Conservation (phyloP, 2,113 vertebrate species). For the Syngnathus typhle region DNA sequence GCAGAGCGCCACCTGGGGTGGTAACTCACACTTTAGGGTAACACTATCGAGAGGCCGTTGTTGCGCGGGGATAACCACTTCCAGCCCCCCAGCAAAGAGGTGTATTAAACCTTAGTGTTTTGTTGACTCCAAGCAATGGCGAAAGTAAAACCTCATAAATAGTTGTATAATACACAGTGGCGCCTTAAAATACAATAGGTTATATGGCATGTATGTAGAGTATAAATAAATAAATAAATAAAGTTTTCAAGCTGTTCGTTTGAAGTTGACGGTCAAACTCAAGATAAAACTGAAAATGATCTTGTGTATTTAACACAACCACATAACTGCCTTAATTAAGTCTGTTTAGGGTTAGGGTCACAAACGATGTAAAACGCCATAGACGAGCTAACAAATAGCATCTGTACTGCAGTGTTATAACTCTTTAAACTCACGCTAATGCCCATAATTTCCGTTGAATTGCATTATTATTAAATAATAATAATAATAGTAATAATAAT, state of each 20-base stretch:
- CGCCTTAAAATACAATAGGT: background rate
- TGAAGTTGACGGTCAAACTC: background rate
- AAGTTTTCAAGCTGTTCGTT: background rate
- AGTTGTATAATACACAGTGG: background rate
- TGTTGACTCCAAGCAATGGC: background rate
- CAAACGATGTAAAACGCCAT: background rate
- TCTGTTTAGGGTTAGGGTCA: no score
- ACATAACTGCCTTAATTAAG: no score
- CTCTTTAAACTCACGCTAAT: no score
- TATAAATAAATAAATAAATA: background rate
- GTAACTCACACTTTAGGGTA: background rate
- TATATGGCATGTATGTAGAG: background rate
- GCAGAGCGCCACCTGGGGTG: background rate
- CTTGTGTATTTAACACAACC: no score
- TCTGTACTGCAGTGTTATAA: no score
- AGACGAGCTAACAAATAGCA: background rate
- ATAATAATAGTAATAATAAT: no score
- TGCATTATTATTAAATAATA: no score
- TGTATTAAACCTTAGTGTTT: background rate
- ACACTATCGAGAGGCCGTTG: background rate
- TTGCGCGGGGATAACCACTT: background rate
- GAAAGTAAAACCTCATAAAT: background rate
- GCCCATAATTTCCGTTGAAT: no score
- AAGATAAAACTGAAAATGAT: no score
- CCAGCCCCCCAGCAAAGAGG: background rate